Evolutionary conservation across 2,113 vertebrate species (phyloP).

Genomic region (Gasterosteus aculeatus): DNA sequence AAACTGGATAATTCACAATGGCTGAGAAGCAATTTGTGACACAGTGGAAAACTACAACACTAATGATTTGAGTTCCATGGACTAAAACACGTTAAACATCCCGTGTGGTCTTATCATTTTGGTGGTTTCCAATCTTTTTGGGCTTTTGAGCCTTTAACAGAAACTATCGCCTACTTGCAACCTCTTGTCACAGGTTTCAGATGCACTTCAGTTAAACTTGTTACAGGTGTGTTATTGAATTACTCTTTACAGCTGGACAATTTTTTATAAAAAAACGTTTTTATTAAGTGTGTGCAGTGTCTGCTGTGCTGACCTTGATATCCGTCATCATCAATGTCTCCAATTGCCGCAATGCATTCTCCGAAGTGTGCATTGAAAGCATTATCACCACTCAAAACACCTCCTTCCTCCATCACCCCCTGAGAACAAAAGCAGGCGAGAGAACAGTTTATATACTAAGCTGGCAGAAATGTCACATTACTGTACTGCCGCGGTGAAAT

Average conservation of each 20-base stretch:
- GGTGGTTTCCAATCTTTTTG: not conserved
- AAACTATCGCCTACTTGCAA: not conserved
- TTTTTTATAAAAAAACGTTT: not conserved
- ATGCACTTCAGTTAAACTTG: not conserved
- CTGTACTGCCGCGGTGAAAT: constrained; percentile 14
- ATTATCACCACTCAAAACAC: constrained; percentile 82
- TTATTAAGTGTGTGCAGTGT: not conserved
- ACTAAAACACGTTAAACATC: not conserved
- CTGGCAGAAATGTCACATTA: not conserved
- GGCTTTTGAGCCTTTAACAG: not conserved
- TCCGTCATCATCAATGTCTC: constrained; percentile 93
- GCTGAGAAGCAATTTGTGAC: not conserved
- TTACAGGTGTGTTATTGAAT: constrained; percentile 5
- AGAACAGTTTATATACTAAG: constrained; percentile 18
- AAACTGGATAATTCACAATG: not conserved
- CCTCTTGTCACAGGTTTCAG: not conserved
- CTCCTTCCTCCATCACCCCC: constrained; percentile 92
- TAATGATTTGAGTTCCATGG: constrained; percentile 10
- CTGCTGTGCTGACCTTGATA: constrained; percentile 86
- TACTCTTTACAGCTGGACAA: not conserved
- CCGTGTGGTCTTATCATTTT: not conserved
- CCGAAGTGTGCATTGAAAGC: constrained; percentile 96
- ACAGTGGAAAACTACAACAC: not conserved
- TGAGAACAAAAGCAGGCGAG: constrained; percentile 72
- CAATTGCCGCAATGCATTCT: constrained; percentile 89